A percentile compares a stretch with the other conserved stretches of the same genome.
These are phyloP conservation scores for Argyresthia albistria DNA, from an alignment of 2,888 invertebrate species.

Conservation along the genomic window DNA sequence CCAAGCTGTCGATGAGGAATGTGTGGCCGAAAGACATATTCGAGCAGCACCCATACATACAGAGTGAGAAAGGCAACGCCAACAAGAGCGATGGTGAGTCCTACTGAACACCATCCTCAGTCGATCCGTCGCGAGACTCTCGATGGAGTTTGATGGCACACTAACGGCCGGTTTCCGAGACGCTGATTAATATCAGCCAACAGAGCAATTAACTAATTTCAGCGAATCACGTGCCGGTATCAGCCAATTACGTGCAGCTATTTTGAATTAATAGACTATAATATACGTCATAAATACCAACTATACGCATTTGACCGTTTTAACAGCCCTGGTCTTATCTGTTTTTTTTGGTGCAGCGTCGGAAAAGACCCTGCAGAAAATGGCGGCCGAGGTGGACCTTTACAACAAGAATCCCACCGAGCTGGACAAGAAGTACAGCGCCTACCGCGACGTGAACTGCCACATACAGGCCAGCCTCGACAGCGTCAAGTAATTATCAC, in stretches of 20 bases:
- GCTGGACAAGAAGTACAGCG: constrained; percentile 30
- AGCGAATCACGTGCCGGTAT: too few species aligned
- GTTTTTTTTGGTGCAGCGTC: constrained; percentile 7
- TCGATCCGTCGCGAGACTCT: too few species aligned
- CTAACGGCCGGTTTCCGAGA: too few species aligned
- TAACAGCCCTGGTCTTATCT: too few species aligned
- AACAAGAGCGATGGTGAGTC: constrained; percentile 16
- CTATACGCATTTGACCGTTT: too few species aligned
- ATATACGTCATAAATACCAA: too few species aligned
- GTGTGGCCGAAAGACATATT: constrained; percentile 48
- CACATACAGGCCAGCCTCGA: constrained; percentile 49
- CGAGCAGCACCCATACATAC: constrained; percentile 40
- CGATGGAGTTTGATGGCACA: too few species aligned
- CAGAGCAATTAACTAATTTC: too few species aligned
- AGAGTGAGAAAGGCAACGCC: constrained; percentile 16
- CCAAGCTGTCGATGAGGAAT: constrained; percentile 30
- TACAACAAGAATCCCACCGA: constrained; percentile 24
- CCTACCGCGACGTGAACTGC: constrained; percentile 30
- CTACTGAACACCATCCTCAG: too few species aligned
- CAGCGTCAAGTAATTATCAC: constrained; percentile 35
- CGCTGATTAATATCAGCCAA: too few species aligned
- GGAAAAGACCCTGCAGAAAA: constrained; percentile 32
- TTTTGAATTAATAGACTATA: too few species aligned
- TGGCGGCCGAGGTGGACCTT: constrained; percentile 34
- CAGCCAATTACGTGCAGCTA: too few species aligned